Evolutionary conservation across 2,797 vertebrate species (phyloP), one percentile per base, ranked within the genome.

Genomic region (Hypotaenidia okinawae): DNA sequence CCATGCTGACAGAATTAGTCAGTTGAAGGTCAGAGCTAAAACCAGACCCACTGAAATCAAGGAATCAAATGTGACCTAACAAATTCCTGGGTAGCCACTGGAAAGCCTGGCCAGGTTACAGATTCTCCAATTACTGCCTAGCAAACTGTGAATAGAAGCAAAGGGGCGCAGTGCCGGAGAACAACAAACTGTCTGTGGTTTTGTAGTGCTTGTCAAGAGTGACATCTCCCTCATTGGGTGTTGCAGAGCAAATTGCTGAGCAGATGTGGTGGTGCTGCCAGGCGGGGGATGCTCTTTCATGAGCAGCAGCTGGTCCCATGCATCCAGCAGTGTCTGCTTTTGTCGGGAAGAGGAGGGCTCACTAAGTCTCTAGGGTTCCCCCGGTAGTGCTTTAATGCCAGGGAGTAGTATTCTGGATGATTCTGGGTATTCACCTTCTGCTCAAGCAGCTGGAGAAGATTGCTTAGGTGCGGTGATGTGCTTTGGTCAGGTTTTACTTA

Each of bases 321-420:
- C 35, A 57, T 41, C 33, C 45, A 30, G 23, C 33, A 54, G 11
- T 25, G 32, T 15, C 27, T 35, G 35, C 51, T 81, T 45, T 54
- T 74, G 16, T 4, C 62, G 33, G 45, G 58, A 64, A 51, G 18
- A 63, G 62, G 9, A 37, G 16, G 68, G 28, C 25, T 88, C 41
- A 74, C 14, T 43, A 17, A 37, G 35, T 47, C 5, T 0, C 23
- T 22, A 25, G 3, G 13, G 37, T 54, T 92, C 89, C 25, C 15
- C 4, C 0, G 0, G 1, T 11, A 23, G 8, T 64, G 13, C 47
- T 84, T 51, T 62, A 82, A 51, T 52, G 17, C n/a, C 25, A 58
- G 16, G 19, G 16, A 54, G 11, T 43, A 45, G 43, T 45, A 45
- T 45, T 45, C 43, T 45, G 43, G 18, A 45, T 45, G 43, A 45